These are phyloP conservation scores for Camelus dromedarius DNA, from an alignment of 2,113 vertebrate genomes.

Conservation along the genomic window DNA sequence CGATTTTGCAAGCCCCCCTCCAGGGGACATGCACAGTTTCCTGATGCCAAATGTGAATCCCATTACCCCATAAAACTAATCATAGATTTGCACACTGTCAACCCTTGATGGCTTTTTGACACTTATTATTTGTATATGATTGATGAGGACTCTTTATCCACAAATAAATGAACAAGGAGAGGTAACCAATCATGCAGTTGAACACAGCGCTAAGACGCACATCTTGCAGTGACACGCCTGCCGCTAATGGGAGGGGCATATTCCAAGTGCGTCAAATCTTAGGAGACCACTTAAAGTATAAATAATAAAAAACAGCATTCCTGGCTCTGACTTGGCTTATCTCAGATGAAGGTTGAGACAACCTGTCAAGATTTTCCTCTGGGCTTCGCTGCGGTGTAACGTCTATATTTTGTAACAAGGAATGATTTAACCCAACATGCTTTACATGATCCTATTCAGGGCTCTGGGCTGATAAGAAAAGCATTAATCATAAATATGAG, in stretches of 20 bases:
- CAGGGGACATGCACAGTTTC: rapidly evolving
- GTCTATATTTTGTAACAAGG: conserved; percentile 80
- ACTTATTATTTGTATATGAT: background rate
- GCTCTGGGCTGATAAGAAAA: conserved; percentile 82
- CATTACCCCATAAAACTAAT: rapidly evolving
- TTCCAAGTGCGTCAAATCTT: conserved; percentile 66
- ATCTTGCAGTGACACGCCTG: conserved; percentile 52
- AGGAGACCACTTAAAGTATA: conserved; percentile 80
- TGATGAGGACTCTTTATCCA: background rate
- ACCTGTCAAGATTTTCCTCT: conserved; percentile 76
- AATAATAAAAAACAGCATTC: conserved; percentile 81
- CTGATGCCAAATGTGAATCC: background rate
- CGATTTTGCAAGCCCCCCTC: background rate
- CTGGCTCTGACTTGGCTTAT: conserved; percentile 75
- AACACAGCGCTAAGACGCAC: background rate
- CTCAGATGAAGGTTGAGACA: conserved; percentile 74
- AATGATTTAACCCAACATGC: conserved; percentile 83
- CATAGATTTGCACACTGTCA: rapidly evolving
- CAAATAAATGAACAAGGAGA: too few relatives aligned
- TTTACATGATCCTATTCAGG: conserved; percentile 82
- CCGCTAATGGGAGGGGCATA: conserved; percentile 64
- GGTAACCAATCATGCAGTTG: rapidly evolving
- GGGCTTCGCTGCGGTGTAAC: conserved; percentile 77
- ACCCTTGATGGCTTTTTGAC: rapidly evolving
- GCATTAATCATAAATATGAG: conserved; percentile 88